These are phyloP conservation scores for Papilio machaon DNA, from an alignment of 1,140 invertebrate species.

Conservation along the genomic window DNA sequence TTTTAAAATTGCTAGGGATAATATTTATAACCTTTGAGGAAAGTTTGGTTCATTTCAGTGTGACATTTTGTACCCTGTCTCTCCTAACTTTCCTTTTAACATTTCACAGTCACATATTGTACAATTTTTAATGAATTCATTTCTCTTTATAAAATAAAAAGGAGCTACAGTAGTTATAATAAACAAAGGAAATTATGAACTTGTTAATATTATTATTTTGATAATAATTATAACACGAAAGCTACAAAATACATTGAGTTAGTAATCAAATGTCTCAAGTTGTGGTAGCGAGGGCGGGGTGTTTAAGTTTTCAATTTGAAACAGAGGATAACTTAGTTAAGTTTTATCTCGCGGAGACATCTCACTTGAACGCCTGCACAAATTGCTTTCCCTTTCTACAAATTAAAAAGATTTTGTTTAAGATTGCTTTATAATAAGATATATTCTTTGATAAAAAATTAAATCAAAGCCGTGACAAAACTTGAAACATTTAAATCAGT, in stretches of 20 bases:
- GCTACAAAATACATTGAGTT: constrained; percentile 2
- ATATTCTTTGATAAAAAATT: too few relatives aligned
- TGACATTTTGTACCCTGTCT: background rate
- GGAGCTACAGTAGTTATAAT: too few relatives aligned
- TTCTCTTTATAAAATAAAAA: too few relatives aligned
- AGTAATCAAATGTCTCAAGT: background rate
- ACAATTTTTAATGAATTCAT: too few relatives aligned
- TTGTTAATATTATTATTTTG: background rate
- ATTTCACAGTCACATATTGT: too few relatives aligned
- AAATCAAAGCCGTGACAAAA: too few relatives aligned
- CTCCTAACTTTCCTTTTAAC: background rate
- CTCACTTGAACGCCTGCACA: background rate
- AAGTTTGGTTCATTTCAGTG: background rate
- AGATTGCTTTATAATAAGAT: background rate
- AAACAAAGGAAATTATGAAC: too few relatives aligned
- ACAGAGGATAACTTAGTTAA: constrained; percentile 6
- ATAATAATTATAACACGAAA: background rate
- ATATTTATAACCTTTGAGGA: background rate
- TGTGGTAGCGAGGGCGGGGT: background rate
- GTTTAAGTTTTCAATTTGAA: constrained; percentile 21
- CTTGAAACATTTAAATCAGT: background rate
- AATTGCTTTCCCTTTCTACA: background rate
- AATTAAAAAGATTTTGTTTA: background rate
- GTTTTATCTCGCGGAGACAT: constrained; percentile 19
- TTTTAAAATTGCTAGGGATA: background rate